These are phyloP conservation scores for Nasua narica DNA, from an alignment of 2,797 vertebrate species.

Conservation along the genomic window DNA sequence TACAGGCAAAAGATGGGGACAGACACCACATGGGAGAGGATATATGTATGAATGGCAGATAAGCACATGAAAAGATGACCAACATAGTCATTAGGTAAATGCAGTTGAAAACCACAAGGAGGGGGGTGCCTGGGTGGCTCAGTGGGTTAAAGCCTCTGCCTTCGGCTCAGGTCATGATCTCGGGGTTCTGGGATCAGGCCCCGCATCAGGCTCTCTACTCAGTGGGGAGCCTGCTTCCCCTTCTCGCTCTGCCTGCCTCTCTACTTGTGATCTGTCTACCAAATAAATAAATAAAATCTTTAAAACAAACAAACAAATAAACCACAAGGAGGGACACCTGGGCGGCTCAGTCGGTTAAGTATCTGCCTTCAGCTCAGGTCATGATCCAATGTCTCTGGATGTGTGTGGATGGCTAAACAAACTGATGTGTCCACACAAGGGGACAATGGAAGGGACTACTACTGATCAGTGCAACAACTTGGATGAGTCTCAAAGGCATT, in stretches of 20 bases:
- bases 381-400: background rate
- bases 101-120: conserved; percentile 21
- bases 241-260: too few relatives aligned
- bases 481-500: background rate
- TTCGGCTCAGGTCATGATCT: too few relatives aligned
- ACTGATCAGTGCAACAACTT: background rate
- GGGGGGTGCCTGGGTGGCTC: too few relatives aligned
- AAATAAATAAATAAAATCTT: too few relatives aligned
- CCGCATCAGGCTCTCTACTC: too few relatives aligned
- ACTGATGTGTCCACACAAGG: background rate
- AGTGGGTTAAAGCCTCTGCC: too few relatives aligned
- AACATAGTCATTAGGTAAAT: conserved; percentile 4
- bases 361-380: too few relatives aligned
- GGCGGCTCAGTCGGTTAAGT: too few relatives aligned
- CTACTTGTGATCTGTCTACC: too few relatives aligned
- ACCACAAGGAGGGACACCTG: background rate
- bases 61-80: background rate
- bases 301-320: too few relatives aligned
- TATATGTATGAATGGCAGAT: background rate
- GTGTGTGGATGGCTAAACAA: background rate
- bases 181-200: too few relatives aligned
- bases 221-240: too few relatives aligned
- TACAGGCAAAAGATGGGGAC: background rate
- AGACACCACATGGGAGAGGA: background rate
- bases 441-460: background rate